Base-by-base conservation (phyloP, 2,797 vertebrate species). In the Epinephelus coioides region DNA sequence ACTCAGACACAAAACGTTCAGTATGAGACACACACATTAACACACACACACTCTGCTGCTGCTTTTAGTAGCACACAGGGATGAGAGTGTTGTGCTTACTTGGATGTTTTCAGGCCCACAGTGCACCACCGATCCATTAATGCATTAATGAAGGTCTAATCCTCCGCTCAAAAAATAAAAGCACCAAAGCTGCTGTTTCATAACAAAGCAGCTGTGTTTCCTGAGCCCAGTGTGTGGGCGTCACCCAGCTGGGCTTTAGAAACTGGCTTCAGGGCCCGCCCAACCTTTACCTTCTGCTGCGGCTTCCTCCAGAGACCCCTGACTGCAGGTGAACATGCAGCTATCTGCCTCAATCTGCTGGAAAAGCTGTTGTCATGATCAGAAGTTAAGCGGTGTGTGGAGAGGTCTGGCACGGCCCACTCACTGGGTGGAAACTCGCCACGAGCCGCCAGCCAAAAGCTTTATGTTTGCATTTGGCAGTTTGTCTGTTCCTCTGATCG, bases 91-190 rank as follows among this genome's bases (percentile, higher is more conserved):
- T 78, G 76, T 81, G 83, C 78, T 81, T 82, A 65, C 76, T 79
- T 57, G 53, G 74, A 64, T 78, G 70, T 86, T 87, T 89, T 79
- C 59, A 60, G 76, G 78, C 78, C 64, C 64, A 78, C 69, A 54
- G 66, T 73, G 60, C 47, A 34, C 64, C 77, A 23, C 82, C 54
- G 60, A 84, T 85, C 85, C 84, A 86, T 89, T 85, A 91, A 81
- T 85, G 89, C 77, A 84, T 90, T 89, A 86, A 85, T 78, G 73
- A 90, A 89, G 77, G 49, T n/a, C 65, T 90, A 90, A 89, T 88
- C 85, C 88, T 88, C 21, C 0, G 4, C 61, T 69, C 46, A 18
- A 25, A 63, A 75, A 81, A 71, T 23, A 34, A 74, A 6, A 14
- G 14, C 56, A 56, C 47, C 25, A 7, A 73, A 82, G 78, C 86